These are phyloP conservation scores for Rynchops niger DNA, from an alignment of 2,113 vertebrate genomes.

Conservation along the genomic window DNA sequence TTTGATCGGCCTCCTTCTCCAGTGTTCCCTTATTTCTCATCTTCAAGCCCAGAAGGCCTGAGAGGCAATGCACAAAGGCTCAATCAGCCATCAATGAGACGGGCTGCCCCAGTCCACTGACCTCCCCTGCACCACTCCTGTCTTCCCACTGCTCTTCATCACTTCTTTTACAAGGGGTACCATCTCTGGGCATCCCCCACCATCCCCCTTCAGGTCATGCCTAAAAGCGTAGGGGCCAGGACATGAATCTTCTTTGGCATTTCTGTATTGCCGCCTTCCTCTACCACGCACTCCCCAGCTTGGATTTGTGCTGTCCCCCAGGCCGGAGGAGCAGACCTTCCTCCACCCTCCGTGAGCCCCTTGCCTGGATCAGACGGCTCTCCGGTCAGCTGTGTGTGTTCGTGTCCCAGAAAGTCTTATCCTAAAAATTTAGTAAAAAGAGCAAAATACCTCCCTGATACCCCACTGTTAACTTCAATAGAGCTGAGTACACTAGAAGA, in stretches of 20 bases:
- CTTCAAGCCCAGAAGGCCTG: not conserved
- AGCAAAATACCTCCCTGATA: not conserved
- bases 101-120: not conserved
- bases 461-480: not conserved
- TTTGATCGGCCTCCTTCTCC: not conserved
- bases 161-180: not conserved
- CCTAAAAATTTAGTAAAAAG: not conserved
- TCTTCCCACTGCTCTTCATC: not conserved
- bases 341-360: not conserved
- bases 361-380: not conserved
- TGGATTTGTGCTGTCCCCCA: not conserved
- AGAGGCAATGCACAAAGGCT: not conserved
- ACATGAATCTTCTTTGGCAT: not conserved
- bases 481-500: not conserved
- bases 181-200: not conserved
- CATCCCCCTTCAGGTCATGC: not conserved
- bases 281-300: not conserved
- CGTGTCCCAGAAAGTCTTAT: not conserved
- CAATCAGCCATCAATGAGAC: not conserved
- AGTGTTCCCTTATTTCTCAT: not conserved
- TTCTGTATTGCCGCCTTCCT: not conserved
- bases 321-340: not conserved
- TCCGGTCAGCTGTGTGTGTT: not conserved
- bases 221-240: not conserved
- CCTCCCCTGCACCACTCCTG: not conserved